Conservation (phyloP, 2,113 vertebrate species). For the Carlito syrichta region DNA sequence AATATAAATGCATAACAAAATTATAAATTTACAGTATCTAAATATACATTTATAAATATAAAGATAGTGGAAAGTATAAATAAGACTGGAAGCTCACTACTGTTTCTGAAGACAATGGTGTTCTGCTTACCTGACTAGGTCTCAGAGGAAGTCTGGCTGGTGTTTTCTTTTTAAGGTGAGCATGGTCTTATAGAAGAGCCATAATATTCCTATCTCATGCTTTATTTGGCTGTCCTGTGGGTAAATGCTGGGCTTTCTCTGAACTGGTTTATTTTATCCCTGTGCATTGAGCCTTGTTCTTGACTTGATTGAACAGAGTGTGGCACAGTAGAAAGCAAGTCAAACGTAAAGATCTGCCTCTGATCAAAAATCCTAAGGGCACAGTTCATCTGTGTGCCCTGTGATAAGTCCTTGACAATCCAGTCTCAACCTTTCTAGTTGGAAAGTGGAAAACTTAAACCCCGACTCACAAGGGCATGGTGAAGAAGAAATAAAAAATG, state of each 20-base stretch:
- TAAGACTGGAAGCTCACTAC: not conserved
- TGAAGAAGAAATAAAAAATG: not conserved
- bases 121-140: not conserved
- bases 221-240: not conserved
- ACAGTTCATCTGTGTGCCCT: not conserved
- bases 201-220: too few relatives aligned
- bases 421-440: not conserved
- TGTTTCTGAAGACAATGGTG: not conserved
- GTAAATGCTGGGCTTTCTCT: not conserved
- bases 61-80: not conserved
- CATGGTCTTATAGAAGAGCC: rapidly evolving
- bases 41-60: not conserved
- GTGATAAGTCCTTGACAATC: not conserved
- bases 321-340: not conserved
- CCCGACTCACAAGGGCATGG: not conserved
- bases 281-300: not conserved
- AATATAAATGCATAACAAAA: not conserved
- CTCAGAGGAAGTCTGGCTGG: not conserved
- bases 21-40: not conserved
- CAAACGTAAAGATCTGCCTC: not conserved
- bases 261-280: not conserved
- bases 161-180: not conserved
- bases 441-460: not conserved
- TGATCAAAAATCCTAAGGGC: not conserved
- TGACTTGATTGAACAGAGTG: not conserved